Conservation (phyloP, 2,888 invertebrate species). For the Trissoscelio sp. region DNA sequence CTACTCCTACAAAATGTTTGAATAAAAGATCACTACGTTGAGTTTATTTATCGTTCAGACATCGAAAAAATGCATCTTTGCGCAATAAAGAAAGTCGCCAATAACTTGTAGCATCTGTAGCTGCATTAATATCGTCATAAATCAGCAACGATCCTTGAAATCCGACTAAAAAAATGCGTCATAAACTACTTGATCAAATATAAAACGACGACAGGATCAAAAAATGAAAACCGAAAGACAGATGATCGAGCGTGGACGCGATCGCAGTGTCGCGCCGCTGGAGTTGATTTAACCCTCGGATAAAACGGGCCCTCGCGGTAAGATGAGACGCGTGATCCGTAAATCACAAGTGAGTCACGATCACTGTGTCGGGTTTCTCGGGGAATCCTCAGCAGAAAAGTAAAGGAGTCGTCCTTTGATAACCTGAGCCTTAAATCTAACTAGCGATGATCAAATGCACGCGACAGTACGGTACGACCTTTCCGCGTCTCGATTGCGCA, state of each 20-base stretch:
- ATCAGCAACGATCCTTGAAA: conserved; percentile 14
- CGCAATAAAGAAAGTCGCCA: no score
- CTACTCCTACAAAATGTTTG: no score
- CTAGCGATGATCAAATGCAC: conserved; percentile 49
- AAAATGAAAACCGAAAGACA: conserved; percentile 8
- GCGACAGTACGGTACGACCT: conserved; percentile 62
- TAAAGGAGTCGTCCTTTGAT: conserved; percentile 13
- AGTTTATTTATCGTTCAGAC: no score
- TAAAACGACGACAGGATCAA: conserved; percentile 22
- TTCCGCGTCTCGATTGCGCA: conserved; percentile 59
- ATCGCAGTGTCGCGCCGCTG: conserved; percentile 28
- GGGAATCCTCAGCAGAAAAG: not conserved
- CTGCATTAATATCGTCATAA: conserved; percentile 20
- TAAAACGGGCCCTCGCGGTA: conserved; percentile 29
- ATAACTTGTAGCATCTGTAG: conserved; percentile 20
- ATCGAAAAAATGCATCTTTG: no score
- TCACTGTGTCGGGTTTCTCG: conserved; percentile 48
- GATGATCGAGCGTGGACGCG: not conserved
- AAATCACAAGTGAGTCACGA: conserved; percentile 66
- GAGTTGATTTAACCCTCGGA: conserved; percentile 43
- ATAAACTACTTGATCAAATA: conserved; percentile 40
- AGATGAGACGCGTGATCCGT: conserved; percentile 49
- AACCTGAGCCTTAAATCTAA: conserved; percentile 23
- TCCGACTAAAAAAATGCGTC: conserved; percentile 24
- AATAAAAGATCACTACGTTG: no score